Evolutionary conservation across 2,797 vertebrate genomes (phyloP), one percentile per base, ranked within the genome.

Genomic region (Micromesistius poutassou): DNA sequence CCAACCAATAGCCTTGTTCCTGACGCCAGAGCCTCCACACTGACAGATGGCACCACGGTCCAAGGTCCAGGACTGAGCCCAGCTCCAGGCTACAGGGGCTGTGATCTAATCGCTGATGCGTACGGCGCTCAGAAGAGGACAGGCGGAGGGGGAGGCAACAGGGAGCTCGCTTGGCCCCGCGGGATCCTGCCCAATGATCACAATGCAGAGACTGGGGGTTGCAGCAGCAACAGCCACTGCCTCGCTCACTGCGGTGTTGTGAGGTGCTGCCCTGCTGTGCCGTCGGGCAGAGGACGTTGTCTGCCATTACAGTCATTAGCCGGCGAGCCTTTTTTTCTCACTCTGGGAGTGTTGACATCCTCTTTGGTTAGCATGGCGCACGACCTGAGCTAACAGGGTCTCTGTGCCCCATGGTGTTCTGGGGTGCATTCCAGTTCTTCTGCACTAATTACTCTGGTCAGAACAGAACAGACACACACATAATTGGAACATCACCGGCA

Each of bases 1-100:
- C 36, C 25, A 71, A 12, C 68, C 68, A 71, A 31, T 1, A 31
- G 70, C 30, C 70, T 71, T 16, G 70, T 16, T 16, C 12, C 3
- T 73, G 76, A 71, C 62, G 50, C 78, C 16, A 40, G 71, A 36
- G 72, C 71, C 79, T 13, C 72, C 4, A 71, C 33, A 13, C 6
- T 74, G 79, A 74, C 36, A n/a, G 68, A 71, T 77, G 31, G 30
- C 25, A 38, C 72, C 66, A 31, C 72, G 50, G 72, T 36, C 76
- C 72, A 72, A 74, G 79, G 75, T 80, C 25, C 30, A 10, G 38
- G 38, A 71, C n/a, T 0, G 4, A 30, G 74, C 6, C 33, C 19
- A 33, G 40, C 6, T 25, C 72, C 35, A 30, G 19, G 22, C 33
- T n/a, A 36, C 46, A 50, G 66, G 33, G 14, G 46, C 30, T 30